phyloP scores from a whole-genome alignment of 2,113 vertebrate species.

The Vicugna pacos region DNA sequence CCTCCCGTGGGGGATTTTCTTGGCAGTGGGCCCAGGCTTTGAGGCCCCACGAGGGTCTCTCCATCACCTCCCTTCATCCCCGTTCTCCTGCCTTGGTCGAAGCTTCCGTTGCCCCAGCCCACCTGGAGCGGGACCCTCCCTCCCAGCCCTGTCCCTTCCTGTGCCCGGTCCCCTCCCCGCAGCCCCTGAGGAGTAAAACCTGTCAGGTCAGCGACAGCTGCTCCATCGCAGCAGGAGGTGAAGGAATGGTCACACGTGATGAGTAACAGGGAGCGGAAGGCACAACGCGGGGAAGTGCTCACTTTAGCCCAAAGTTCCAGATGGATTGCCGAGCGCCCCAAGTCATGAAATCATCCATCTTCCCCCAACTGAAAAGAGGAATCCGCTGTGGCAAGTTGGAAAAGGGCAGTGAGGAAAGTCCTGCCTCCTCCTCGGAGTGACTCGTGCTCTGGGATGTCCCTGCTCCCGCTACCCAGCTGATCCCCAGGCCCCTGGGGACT shows the following conservation, averaged over 20 bases:
- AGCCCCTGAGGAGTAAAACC: constrained; percentile 80
- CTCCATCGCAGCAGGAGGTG: constrained; percentile 65
- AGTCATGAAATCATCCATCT: constrained; percentile 90
- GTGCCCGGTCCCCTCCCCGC: constrained; percentile 55
- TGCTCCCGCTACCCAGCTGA: neutral
- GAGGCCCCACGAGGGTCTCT: constrained; percentile 45
- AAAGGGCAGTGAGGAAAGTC: constrained; percentile 67
- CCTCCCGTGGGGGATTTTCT: constrained; percentile 39
- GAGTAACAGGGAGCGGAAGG: constrained; percentile 84
- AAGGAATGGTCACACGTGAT: constrained; percentile 88
- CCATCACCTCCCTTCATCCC: neutral
- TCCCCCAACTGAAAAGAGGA: constrained; percentile 80
- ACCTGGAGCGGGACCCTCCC: neutral
- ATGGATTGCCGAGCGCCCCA: constrained; percentile 86
- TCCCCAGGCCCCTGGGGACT: rapidly evolving
- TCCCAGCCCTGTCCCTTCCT: neutral
- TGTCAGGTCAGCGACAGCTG: constrained; percentile 82
- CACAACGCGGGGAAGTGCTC: constrained; percentile 81
- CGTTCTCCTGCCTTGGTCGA: neutral
- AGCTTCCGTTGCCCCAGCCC: neutral
- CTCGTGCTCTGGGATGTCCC: neutral
- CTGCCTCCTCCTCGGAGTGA: constrained; percentile 26
- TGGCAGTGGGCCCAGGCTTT: constrained; percentile 41
- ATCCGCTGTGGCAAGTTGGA: constrained; percentile 59
- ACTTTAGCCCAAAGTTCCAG: constrained; percentile 84